These are phyloP conservation scores for Drosophila mettleri DNA, from an alignment of 2,888 invertebrate genomes.

Conservation along the genomic window DNA sequence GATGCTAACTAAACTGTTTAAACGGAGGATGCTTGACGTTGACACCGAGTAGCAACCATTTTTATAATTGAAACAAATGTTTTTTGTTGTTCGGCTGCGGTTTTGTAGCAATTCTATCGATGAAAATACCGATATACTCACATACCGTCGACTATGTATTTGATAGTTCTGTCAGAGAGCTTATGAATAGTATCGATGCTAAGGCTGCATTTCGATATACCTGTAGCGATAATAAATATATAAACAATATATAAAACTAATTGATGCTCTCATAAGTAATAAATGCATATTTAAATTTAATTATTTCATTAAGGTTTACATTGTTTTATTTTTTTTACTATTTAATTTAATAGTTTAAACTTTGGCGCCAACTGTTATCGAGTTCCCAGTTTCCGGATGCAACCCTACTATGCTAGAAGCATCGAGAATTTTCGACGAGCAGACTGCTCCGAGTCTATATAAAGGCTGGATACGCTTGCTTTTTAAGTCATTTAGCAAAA, in stretches of 20 bases:
- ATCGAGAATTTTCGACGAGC: slow-evolving; percentile 70
- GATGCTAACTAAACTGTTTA: slow-evolving; percentile 43
- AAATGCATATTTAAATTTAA: neutral
- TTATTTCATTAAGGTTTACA: neutral
- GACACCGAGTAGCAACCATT: slow-evolving; percentile 52
- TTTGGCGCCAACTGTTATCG: slow-evolving; percentile 21
- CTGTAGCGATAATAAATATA: slow-evolving; percentile 1
- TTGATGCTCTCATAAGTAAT: neutral
- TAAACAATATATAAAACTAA: neutral
- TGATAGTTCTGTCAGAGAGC: slow-evolving; percentile 14
- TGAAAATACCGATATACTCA: slow-evolving; percentile 28
- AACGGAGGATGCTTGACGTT: slow-evolving; percentile 28
- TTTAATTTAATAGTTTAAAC: slow-evolving; percentile 7
- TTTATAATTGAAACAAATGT: slow-evolving; percentile 65
- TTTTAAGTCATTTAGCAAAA: slow-evolving; percentile 31
- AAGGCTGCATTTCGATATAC: slow-evolving; percentile 27
- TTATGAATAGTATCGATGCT: slow-evolving; percentile 37
- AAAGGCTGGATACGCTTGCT: slow-evolving; percentile 25
- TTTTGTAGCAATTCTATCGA: slow-evolving; percentile 57
- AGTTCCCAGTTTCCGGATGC: slow-evolving; percentile 44
- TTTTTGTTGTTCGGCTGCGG: slow-evolving; percentile 71
- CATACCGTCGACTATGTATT: slow-evolving; percentile 19
- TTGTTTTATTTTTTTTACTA: no score
- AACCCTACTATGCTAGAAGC: slow-evolving; percentile 63
- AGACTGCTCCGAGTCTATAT: slow-evolving; percentile 56